Base-by-base conservation (phyloP, 2,888 invertebrate species). In the Scaptomyza reducta region DNA sequence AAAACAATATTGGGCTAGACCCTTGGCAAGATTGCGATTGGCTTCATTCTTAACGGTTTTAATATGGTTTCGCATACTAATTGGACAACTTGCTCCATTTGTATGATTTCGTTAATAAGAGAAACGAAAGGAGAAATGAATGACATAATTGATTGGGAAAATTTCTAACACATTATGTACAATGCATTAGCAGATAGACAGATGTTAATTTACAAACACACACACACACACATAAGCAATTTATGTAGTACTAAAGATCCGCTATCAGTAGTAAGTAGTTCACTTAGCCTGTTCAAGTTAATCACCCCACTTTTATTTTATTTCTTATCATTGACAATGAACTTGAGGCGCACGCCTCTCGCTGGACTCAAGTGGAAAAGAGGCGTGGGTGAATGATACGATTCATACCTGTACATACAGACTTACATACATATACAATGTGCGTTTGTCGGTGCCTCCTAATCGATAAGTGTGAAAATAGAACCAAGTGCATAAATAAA, bases 381-480 rank as follows among this genome's bases (percentile, higher is more conserved):
- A 29, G 35, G 60, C 45, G 53, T 51, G 31, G 63, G 59, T 44
- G 53, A 5, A 11, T 50, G 14, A 50, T 25, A 35, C 46, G 29
- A 55, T 50, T 31, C 14, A 57, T 55, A 22, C n/a, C 18, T 59
- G 41, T n/a, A 22, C 10, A 22, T 29, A 25, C 3, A 63, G 1
- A 25, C 14, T 29, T 18, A 29, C 46, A 42, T 49, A 11, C 0
- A 11, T n/a, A 29, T 18, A 33, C 53, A 49, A 29, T 29, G 9
- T 29, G 29, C 29, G 29, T 49, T 49, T 70, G 65, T 64, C 64
- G 44, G 25, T 56, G 7, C 13, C 65, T 33, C 64, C 59, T 51
- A 86, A 81, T 81, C 86, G 60, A 81, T 81, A 77, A 54, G 54
- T 70, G 68, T 72, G 57, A 57, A 71, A 86, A 85, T 74, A 71